Percentiles rank a stretch among this genome's conserved stretches.
Evolutionary conservation across 2,113 vertebrate genomes (phyloP).

Genomic region (Cettia cetti): DNA sequence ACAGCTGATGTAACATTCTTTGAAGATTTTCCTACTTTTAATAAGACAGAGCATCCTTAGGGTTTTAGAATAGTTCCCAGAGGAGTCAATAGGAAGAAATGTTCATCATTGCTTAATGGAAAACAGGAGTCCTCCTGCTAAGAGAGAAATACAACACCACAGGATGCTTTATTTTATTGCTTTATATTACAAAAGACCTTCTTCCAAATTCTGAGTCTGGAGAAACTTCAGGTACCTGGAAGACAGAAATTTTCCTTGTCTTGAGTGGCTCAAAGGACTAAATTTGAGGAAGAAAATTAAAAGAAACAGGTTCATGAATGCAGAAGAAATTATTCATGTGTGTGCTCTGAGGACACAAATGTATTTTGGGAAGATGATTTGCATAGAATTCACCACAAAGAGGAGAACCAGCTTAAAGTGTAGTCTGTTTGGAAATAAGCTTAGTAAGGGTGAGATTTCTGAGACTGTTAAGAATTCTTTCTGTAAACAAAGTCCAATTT

Average conservation of each 20-base stretch:
- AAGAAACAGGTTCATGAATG: neutral
- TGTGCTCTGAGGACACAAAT: neutral
- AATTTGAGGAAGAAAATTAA: neutral
- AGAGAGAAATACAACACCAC: neutral
- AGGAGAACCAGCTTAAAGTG: neutral
- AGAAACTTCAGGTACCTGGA: neutral
- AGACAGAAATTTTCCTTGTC: neutral
- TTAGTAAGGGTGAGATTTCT: neutral
- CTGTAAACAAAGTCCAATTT: neutral
- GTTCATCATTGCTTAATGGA: slow-evolving; percentile 19
- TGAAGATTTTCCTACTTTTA: slow-evolving; percentile 18
- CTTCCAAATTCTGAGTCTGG: neutral
- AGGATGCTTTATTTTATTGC: neutral
- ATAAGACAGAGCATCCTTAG: neutral
- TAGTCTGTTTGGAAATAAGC: neutral
- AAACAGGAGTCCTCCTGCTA: neutral
- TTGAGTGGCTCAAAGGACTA: neutral
- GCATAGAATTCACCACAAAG: neutral
- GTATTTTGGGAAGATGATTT: neutral
- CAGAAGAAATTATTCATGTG: neutral
- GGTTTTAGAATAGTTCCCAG: neutral
- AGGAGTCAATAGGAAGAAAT: neutral
- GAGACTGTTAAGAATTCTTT: neutral
- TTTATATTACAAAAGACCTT: neutral
- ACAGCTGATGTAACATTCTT: neutral